Base-by-base conservation (phyloP, 2,113 vertebrate genomes). In the Ranitomeya variabilis region DNA sequence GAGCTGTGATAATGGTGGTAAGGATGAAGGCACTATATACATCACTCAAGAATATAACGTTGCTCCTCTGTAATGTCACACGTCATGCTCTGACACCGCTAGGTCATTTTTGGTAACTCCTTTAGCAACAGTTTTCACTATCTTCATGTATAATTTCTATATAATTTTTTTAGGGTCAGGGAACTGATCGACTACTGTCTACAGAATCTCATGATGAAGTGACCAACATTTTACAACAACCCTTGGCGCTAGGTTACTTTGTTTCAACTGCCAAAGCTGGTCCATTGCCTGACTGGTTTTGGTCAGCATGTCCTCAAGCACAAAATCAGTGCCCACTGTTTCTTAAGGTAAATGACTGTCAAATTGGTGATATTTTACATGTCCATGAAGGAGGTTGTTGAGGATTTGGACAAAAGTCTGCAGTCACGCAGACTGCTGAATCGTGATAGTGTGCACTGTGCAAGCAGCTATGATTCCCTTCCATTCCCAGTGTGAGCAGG, bases 201-300 rank as follows among this genome's bases (percentile, higher is more conserved):
- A 96, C 95, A 74, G 98, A 99, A 95, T 98, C 98, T 91, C 98
- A 99, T 0, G 98, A 99, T 90, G 98, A 99, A 96, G 96, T 98
- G 89, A 96, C 98, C 62, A 98, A 99, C 94, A 99, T 99, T 92
- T 96, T 99, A 92, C 98, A 99, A 93, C 98, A 99, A 93, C 98
- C 98, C 4, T 93, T 99, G 97, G 98, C 98, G 91, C 96, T 99
- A 52, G 98, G 98, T 89, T 99, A 99, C 94, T 99, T 99, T 89
- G 96, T 99, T 92, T 99, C 98, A 91, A 99, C 98, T 90, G 98
- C 98, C 92, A 98, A 99, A 95, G 97, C 98, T n/a, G 98, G 98
- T 94, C 97, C 97, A 0, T 96, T 99, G 94, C 98, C 98, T 52
- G 97, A 99, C 95, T 99, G 97, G 98, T 99, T 99, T 95, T 99